Percentiles rank a stretch among this genome's conserved stretches.
These are phyloP conservation scores for Enoplolaimus lenunculus DNA, from an alignment of 2,888 invertebrate species.

Conservation along the genomic window DNA sequence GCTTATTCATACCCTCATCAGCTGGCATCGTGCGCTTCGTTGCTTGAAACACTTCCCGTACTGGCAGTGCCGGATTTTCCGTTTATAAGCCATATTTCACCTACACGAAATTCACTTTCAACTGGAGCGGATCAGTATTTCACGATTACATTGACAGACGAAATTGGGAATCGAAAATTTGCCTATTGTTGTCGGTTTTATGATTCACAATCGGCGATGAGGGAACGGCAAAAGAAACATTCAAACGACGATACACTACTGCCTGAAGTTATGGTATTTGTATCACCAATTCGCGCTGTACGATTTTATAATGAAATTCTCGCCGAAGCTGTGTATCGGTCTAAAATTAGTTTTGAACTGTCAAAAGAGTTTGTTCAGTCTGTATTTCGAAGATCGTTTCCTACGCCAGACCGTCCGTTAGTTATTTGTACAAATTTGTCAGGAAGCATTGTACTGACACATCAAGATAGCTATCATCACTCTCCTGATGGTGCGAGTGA, in stretches of 20 bases:
- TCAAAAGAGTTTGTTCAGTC: conserved; percentile 2
- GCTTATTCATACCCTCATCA: conserved; percentile 11
- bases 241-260: not conserved
- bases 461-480: not conserved
- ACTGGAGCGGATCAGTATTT: conserved; percentile 14
- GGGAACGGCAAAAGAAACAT: not conserved
- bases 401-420: not conserved
- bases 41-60: conserved; percentile 6
- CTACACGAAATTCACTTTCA: not conserved
- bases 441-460: conserved; percentile 9
- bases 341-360: conserved; percentile 5
- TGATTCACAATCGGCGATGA: not conserved
- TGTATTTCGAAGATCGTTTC: conserved; percentile 12
- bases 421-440: conserved; percentile 9
- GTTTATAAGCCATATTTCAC: not conserved
- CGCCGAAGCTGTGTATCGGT: not conserved
- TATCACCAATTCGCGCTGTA: conserved; percentile 5
- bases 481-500: not conserved
- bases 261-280: conserved; percentile 16
- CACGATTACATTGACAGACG: conserved; percentile 20
- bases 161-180: conserved; percentile 18
- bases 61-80: conserved; percentile 21
- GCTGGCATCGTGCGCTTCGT: not conserved
- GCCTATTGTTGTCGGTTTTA: conserved; percentile 22
- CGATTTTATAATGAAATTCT: conserved; percentile 10